Percentiles rank a stretch among this genome's conserved stretches.
These are phyloP conservation scores for Crenuchus spilurus DNA, from an alignment of 2,797 vertebrate genomes.

Conservation along the genomic window DNA sequence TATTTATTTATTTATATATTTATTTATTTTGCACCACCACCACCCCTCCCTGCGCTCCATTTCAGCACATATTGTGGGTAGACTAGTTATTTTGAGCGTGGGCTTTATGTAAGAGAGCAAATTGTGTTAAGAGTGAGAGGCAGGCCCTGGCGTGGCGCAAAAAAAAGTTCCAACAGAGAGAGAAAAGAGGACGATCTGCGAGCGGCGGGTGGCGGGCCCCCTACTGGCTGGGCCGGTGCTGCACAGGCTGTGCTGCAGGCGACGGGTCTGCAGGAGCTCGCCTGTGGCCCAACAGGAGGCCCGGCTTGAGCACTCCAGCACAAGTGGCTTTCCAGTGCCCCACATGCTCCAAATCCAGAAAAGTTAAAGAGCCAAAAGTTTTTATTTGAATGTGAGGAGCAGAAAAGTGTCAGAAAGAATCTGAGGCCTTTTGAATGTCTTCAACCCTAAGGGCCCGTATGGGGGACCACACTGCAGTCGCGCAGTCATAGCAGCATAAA, in stretches of 20 bases:
- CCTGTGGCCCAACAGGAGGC: neutral
- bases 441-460: too few species aligned
- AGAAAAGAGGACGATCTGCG: constrained; percentile 24
- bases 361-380: constrained; percentile 26
- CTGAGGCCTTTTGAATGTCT: too few species aligned
- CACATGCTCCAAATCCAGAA: neutral
- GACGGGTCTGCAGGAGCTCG: neutral
- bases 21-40: too few species aligned
- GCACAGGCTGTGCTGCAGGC: constrained; percentile 30
- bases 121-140: constrained; percentile 8
- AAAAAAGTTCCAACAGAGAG: constrained; percentile 5
- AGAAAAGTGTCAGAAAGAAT: too few species aligned
- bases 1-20: too few species aligned
- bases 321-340: neutral
- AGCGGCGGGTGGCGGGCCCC: constrained; percentile 31
- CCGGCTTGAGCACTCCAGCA: neutral
- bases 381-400: constrained; percentile 11
- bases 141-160: constrained; percentile 1
- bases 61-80: constrained; percentile 36
- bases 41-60: neutral
- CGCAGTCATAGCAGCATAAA: too few species aligned
- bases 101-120: constrained; percentile 30
- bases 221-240: constrained; percentile 39
- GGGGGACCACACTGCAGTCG: too few species aligned
- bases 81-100: constrained; percentile 51